Percentiles rank a stretch among this genome's conserved stretches.
These are phyloP conservation scores for Silvanus unidentatus DNA, from an alignment of 2,888 invertebrate species.

Conservation along the genomic window DNA sequence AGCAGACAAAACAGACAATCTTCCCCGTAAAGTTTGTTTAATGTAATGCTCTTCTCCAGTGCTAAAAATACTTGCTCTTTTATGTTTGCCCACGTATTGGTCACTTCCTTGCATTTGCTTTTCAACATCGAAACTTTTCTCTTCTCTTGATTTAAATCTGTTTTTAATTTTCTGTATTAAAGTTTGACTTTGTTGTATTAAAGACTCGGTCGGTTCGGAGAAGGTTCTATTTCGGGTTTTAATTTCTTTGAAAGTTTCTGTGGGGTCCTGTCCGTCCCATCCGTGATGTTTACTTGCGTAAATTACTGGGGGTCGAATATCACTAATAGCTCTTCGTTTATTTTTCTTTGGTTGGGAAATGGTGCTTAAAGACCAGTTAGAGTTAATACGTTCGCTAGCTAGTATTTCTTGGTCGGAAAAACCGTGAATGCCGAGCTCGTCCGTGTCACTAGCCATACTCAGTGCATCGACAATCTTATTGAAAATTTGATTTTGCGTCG, in stretches of 20 bases:
- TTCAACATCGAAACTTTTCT: constrained; percentile 30
- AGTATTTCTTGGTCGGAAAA: constrained; percentile 71
- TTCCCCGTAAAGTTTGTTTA: constrained; percentile 23
- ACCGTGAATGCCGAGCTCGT: constrained; percentile 56
- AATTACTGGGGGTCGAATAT: constrained; percentile 44
- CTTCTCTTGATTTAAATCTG: constrained; percentile 12
- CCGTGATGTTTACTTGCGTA: constrained; percentile 43
- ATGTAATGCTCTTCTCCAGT: constrained; percentile 25
- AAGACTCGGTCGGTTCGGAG: constrained; percentile 17
- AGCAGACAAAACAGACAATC: constrained; percentile 24
- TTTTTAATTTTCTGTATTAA: constrained; percentile 22
- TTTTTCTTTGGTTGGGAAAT: too few relatives aligned
- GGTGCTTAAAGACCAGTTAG: constrained; percentile 53
- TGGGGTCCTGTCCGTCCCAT: constrained; percentile 63
- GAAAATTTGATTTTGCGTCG: constrained; percentile 67
- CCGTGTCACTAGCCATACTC: constrained; percentile 28
- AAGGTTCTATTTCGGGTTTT: constrained; percentile 25
- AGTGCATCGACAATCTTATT: constrained; percentile 73
- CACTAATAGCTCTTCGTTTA: constrained; percentile 60
- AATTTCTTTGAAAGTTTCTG: constrained; percentile 54
- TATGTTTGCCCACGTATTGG: constrained; percentile 37
- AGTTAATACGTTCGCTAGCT: constrained; percentile 55
- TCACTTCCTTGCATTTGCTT: constrained; percentile 27
- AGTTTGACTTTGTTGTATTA: not conserved
- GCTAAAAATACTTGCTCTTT: constrained; percentile 46